phyloP scores from a whole-genome alignment of 2,888 invertebrate species.

The Lasioglossum leucozonium region DNA sequence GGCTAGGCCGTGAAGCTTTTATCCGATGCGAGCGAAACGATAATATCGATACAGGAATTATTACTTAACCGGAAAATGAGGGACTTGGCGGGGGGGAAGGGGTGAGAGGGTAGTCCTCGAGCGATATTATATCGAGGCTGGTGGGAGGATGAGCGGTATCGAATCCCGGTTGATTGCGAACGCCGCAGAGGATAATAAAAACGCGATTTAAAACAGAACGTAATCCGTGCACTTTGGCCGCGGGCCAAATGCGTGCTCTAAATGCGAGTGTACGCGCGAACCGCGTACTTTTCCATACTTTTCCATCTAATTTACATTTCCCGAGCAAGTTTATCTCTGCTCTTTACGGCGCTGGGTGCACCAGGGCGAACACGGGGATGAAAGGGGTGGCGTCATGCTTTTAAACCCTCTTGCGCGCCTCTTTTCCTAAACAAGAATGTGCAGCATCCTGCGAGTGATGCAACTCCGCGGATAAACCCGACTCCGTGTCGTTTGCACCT shows the following conservation, averaged over 20 bases:
- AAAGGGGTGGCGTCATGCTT: background rate
- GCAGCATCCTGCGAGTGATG: background rate
- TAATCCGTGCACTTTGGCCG: conserved; percentile 58
- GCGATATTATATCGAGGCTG: background rate
- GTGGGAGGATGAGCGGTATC: conserved; percentile 9
- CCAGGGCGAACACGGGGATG: background rate
- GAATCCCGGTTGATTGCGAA: conserved; percentile 5
- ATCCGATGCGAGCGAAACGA: background rate
- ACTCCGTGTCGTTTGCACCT: background rate
- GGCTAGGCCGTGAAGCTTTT: background rate
- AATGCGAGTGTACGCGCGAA: conserved; percentile 49
- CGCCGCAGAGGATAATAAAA: conserved; percentile 32
- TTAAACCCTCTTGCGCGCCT: conserved; percentile 17
- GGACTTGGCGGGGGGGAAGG: background rate
- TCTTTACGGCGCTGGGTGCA: conserved; percentile 8
- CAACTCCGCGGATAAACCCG: background rate
- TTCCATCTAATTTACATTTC: conserved; percentile 55
- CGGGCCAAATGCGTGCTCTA: conserved; percentile 44
- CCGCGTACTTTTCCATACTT: conserved; percentile 42
- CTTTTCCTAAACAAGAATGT: conserved; percentile 18
- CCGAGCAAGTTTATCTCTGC: conserved; percentile 41
- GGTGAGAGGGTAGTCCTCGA: background rate
- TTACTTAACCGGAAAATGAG: background rate
- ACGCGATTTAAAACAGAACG: conserved; percentile 47
- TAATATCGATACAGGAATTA: background rate